A percentile compares a stretch with the other conserved stretches of the same genome.
These are phyloP conservation scores for Galerucella calmariensis DNA, from an alignment of 2,888 invertebrate genomes.

Conservation along the genomic window DNA sequence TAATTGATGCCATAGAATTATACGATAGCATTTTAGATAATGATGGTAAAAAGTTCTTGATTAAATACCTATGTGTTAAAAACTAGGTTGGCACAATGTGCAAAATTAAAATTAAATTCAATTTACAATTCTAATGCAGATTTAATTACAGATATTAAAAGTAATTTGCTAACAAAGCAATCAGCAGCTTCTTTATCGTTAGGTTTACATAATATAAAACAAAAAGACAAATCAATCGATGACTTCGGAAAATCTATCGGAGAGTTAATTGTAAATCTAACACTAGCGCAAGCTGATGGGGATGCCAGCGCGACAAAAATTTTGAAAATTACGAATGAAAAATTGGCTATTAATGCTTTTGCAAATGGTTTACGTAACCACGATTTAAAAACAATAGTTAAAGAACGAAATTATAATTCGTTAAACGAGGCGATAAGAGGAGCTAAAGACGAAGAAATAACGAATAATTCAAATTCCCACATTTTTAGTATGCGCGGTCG, in stretches of 20 bases:
- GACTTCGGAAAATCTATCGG: constrained; percentile 40
- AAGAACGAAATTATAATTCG: constrained; percentile 32
- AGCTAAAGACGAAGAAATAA: constrained; percentile 17
- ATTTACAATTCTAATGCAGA: too few species aligned
- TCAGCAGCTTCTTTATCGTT: constrained; percentile 35
- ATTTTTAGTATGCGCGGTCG: too few species aligned
- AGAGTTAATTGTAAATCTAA: constrained; percentile 39
- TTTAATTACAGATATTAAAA: constrained; percentile 38
- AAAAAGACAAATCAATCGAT: constrained; percentile 37
- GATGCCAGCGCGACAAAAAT: constrained; percentile 24
- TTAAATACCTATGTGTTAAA: constrained; percentile 45
- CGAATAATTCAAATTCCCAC: not conserved
- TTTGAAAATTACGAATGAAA: constrained; percentile 41
- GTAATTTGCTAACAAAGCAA: constrained; percentile 38
- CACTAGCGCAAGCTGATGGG: constrained; percentile 43
- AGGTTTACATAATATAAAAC: constrained; percentile 34
- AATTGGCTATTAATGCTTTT: constrained; percentile 45
- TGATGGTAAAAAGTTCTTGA: constrained; percentile 42
- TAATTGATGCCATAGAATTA: constrained; percentile 47
- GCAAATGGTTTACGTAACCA: constrained; percentile 41
- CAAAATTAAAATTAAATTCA: constrained; percentile 32
- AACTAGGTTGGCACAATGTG: too few species aligned
- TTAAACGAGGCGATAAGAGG: constrained; percentile 31
- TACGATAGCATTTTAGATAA: constrained; percentile 41
- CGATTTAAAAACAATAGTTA: constrained; percentile 30